These are phyloP conservation scores for Hippocampus comes DNA, from an alignment of 2,113 vertebrate genomes.

Conservation along the genomic window DNA sequence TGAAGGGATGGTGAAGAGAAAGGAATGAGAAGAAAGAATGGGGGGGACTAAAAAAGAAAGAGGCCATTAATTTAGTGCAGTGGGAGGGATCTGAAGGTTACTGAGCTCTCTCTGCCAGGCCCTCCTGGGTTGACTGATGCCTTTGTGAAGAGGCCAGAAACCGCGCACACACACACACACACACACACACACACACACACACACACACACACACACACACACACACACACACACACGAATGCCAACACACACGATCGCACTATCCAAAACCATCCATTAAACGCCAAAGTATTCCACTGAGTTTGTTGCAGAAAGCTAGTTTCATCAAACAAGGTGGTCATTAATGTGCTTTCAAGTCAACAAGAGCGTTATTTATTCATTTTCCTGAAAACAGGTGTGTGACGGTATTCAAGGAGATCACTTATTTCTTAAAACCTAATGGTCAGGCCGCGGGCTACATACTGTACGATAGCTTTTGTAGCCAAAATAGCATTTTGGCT, in stretches of 20 bases:
- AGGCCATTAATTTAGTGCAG: constrained; percentile 73
- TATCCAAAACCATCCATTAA: constrained; percentile 17
- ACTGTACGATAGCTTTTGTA: no score
- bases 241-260: constrained; percentile 1
- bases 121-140: constrained; percentile 71
- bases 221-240: constrained; percentile 15
- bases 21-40: constrained; percentile 48
- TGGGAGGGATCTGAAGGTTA: constrained; percentile 72
- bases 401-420: no score
- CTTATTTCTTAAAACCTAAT: no score
- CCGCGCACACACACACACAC: constrained; percentile 31
- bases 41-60: constrained; percentile 68
- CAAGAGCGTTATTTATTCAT: constrained; percentile 41
- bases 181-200: constrained; percentile 14
- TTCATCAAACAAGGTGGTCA: constrained; percentile 36
- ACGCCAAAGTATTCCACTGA: constrained; percentile 11
- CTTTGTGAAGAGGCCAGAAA: constrained; percentile 71
- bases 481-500: no score
- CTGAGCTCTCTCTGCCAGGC: constrained; percentile 64
- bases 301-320: not conserved
- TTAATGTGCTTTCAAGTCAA: constrained; percentile 55
- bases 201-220: constrained; percentile 14
- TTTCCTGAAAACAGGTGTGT: constrained; percentile 24
- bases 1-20: constrained; percentile 52
- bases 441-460: no score